Percentiles rank a stretch among this genome's conserved stretches.
phyloP scores from a whole-genome alignment of 2,888 invertebrate species.

The Tribolium freemani region DNA sequence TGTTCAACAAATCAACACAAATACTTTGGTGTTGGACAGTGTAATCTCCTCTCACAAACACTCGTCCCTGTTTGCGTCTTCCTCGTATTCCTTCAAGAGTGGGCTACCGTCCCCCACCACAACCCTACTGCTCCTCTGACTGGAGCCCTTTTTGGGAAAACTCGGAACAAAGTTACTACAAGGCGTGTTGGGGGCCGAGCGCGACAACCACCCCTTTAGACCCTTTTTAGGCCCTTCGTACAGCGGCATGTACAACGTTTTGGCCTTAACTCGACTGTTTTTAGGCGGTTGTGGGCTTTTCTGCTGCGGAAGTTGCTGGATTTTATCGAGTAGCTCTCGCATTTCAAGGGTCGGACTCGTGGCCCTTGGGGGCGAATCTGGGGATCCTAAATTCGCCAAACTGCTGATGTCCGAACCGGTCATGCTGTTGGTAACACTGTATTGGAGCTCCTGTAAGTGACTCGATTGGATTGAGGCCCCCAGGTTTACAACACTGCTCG shows the following conservation, averaged over 20 bases:
- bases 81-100: conserved; percentile 71
- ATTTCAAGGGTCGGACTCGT: conserved; percentile 87
- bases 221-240: conserved; percentile 60
- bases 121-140: conserved; percentile 70
- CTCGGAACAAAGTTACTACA: conserved; percentile 78
- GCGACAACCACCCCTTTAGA: conserved; percentile 73
- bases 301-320: conserved; percentile 76
- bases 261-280: conserved; percentile 72
- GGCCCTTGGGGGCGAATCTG: conserved; percentile 83
- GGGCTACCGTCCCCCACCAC: conserved; percentile 76
- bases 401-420: conserved; percentile 78
- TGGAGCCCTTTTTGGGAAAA: conserved; percentile 70
- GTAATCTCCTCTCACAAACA: conserved; percentile 51
- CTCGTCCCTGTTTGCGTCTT: conserved; percentile 58
- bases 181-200: conserved; percentile 87
- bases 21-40: too few species aligned
- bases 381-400: conserved; percentile 76
- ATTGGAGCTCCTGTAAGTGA: conserved; percentile 58
- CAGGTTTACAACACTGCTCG: conserved; percentile 58
- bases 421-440: conserved; percentile 66
- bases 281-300: conserved; percentile 58
- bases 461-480: conserved; percentile 58
- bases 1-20: too few species aligned
- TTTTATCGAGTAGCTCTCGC: conserved; percentile 80
- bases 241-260: conserved; percentile 80